Conservation (phyloP, 2,113 vertebrate species). For the Takifugu flavidus region DNA sequence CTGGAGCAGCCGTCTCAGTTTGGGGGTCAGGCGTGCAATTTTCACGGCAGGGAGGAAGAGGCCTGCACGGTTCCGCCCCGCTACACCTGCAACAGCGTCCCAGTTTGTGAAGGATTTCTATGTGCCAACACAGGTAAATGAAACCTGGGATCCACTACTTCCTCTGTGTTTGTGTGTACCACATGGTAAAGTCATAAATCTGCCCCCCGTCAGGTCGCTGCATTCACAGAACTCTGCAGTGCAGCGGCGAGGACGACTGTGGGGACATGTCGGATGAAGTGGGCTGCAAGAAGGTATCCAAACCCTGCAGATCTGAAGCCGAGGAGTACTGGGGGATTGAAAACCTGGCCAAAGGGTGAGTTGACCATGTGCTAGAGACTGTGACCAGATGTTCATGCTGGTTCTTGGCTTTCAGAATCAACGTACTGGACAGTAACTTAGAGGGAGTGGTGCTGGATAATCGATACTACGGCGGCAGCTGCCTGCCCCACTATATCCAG, state of each 20-base stretch:
- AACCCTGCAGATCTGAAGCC: slow-evolving; percentile 77
- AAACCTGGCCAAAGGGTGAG: slow-evolving; percentile 87
- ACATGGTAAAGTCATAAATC: no score
- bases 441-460: slow-evolving; percentile 90
- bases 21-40: slow-evolving; percentile 77
- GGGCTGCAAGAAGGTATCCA: slow-evolving; percentile 75
- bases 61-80: slow-evolving; percentile 69
- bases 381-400: background rate
- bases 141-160: background rate
- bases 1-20: slow-evolving; percentile 84
- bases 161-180: no score
- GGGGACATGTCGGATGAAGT: slow-evolving; percentile 89
- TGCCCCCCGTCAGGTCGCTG: slow-evolving; percentile 78
- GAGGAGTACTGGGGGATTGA: slow-evolving; percentile 90
- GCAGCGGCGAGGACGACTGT: slow-evolving; percentile 92
- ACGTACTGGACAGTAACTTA: slow-evolving; percentile 81
- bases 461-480: slow-evolving; percentile 86
- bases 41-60: slow-evolving; percentile 78
- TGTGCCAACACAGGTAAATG: slow-evolving; percentile 83
- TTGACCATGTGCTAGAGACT: no score
- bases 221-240: slow-evolving; percentile 80
- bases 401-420: slow-evolving; percentile 74
- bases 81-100: slow-evolving; percentile 75
- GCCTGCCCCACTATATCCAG: slow-evolving; percentile 83
- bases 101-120: slow-evolving; percentile 84